Base-by-base conservation (phyloP, 2,888 invertebrate genomes). In the Caenorhabditis zanzibari region DNA sequence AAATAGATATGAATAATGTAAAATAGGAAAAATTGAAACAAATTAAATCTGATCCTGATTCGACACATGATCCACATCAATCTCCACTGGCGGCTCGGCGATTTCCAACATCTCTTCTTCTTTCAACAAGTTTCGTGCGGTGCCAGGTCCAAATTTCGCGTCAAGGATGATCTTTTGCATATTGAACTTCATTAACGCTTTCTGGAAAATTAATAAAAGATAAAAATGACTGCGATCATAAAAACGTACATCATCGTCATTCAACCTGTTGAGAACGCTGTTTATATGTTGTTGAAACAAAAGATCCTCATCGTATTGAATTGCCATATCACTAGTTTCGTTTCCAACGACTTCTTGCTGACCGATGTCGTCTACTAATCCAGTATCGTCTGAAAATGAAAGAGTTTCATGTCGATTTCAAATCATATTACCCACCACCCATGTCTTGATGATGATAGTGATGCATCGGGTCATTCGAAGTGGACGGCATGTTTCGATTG, bases 121-220 rank as follows among this genome's bases (percentile, higher is more conserved):
- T 54, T 81, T 69, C 38, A 74, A n/a, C 54, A 74, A 38, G 14
- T 69, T 61, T 26, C 72, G 58, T 0, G 81, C 80, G 10, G 71
- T 64, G 26, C 89, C 89, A 0, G 74, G 52, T 12, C 89, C 89
- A 71, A 89, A 90, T 24, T 89, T 69, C 9, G 88, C 88, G 52
- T 90, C 90, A 59, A 90, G 81, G 24, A 90, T 75, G 32, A 90
- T 90, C 56, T 85, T 73, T 84, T 90, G 90, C 61, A 90, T 88
- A 84, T 89, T 84, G 85, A 89, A 86, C 66, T 90, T 90, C 64
- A 87, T 81, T 12, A 90, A 32, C 2, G 88, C 85, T 80, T 90
- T 90, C 90, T 90, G 85, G 54, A 90, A 86, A 2, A 12, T 54
- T 38, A 26, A 47, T 1, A 9, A 35, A 32, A 44, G 1, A 19